Conservation (phyloP, 1,140 invertebrate species). For the Melipona quadrifasciata region DNA sequence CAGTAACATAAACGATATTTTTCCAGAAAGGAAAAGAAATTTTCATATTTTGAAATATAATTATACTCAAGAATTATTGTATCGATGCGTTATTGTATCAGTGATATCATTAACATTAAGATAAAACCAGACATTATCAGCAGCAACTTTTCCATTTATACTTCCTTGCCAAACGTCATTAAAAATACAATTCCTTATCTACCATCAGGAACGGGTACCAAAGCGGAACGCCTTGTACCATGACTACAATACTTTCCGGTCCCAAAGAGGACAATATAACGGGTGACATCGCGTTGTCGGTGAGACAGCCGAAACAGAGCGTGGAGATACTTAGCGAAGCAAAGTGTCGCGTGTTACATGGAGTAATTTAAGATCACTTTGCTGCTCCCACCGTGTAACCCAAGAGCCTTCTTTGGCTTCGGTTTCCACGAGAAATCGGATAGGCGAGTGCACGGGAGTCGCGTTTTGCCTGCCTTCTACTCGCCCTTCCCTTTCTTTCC, state of each 20-base stretch:
- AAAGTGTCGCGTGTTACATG: conserved; percentile 77
- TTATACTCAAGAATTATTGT: no score
- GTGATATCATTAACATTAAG: no score
- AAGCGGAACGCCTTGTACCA: no score
- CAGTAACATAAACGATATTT: no score
- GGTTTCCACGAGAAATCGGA: conserved; percentile 70
- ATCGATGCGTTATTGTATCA: no score
- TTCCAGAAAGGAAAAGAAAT: no score
- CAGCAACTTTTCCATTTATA: neutral
- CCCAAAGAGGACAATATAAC: conserved; percentile 46
- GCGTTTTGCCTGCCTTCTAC: conserved; percentile 36
- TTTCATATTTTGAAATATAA: no score
- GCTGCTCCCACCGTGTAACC: conserved; percentile 62
- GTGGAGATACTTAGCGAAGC: conserved; percentile 73
- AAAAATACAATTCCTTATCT: neutral
- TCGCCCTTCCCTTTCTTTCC: neutral
- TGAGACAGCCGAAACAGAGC: conserved; percentile 70
- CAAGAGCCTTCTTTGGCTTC: conserved; percentile 73
- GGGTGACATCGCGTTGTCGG: conserved; percentile 34
- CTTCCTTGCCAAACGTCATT: neutral
- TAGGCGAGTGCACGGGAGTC: conserved; percentile 56
- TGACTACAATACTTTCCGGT: neutral
- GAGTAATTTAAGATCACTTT: conserved; percentile 66
- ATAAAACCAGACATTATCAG: neutral
- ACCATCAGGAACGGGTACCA: neutral